Percentiles rank a stretch among this genome's conserved stretches.
These are phyloP conservation scores for Troides oblongomaculatus DNA, from an alignment of 2,888 invertebrate species.

Conservation along the genomic window DNA sequence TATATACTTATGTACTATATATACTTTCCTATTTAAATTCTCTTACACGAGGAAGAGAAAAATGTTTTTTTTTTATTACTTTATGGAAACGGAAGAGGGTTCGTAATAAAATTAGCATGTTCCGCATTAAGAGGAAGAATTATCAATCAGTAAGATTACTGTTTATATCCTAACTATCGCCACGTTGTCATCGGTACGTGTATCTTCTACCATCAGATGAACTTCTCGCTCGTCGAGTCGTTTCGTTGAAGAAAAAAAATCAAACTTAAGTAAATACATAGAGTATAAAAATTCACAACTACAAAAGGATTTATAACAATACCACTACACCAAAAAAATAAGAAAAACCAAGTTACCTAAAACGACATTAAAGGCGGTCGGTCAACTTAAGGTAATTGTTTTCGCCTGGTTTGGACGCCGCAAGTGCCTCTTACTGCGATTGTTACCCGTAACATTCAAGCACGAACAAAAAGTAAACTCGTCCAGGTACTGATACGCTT, in stretches of 20 bases:
- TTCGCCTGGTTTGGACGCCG: constrained; percentile 10
- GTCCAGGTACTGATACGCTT: background rate
- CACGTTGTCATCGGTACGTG: too few species aligned
- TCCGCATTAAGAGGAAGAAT: too few species aligned
- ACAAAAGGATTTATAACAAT: background rate
- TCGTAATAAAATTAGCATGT: too few species aligned
- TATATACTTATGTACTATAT: too few species aligned
- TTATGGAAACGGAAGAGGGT: too few species aligned
- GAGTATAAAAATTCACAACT: background rate
- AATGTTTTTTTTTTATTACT: too few species aligned
- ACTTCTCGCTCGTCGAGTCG: too few species aligned
- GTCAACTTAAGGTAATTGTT: constrained; percentile 7
- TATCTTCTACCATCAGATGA: too few species aligned
- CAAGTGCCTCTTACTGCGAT: constrained; percentile 17
- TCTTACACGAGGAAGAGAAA: too few species aligned
- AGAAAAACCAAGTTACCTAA: background rate
- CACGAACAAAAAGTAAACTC: background rate
- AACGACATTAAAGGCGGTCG: constrained; percentile 9
- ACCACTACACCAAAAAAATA: background rate
- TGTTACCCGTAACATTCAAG: constrained; percentile 10
- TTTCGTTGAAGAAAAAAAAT: background rate
- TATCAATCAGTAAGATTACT: too few species aligned
- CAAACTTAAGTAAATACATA: background rate
- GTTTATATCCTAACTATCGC: too few species aligned
- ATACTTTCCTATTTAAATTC: too few species aligned